Base-by-base conservation (phyloP, 30 jellyfish, hydroid and myxozoan genomes). In the Hydractinia echinata region DNA sequence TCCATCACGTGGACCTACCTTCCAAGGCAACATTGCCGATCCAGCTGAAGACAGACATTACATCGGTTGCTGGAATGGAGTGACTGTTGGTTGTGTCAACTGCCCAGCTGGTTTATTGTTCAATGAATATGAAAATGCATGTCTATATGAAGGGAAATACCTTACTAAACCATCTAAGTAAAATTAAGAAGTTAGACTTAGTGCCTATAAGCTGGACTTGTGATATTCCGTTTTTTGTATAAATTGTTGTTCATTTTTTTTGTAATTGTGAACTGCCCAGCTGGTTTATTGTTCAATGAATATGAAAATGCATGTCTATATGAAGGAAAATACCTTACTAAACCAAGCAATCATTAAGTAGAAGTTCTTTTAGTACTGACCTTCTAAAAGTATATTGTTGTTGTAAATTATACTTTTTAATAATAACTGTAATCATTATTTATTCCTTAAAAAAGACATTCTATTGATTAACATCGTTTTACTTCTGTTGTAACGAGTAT, bases 51-150 rank as follows among this genome's bases (percentile, higher is more conserved):
- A 21, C 8, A 53, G 14, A 13, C 85, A 77, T 8, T 77, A 77
- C 54, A 53, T 77, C 6, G 85, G 83, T 77, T 77, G 85, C 30
- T 77, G 85, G 85, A 61, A 77, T 16, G 85, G 85, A 11, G 76
- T 54, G 61, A 77, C 85, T 7, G 61, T 30, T 44, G 85, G 85
- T 15, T 77, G 85, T 54, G 85, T 77, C 18, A 19, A 50, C 18
- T 77, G 85, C 60, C 85, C 85, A 19, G 83, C 85, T 10, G 82
- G 73, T 60, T 55, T 77, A 55, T 44, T 44, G 55, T 77, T 77
- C 66, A 77, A 77, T 76, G 85, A 77, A 44, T 30, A 55, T 5
- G 61, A 15, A 55, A 77, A 77, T 15, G 85, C 85, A 4, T 77
- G 85, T 55, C 53, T 77, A 52, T 77, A 16, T 30, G 78, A 77